phyloP scores from a whole-genome alignment of 92 coral and sea anemone species.

The Isaurus tuberculatus region DNA sequence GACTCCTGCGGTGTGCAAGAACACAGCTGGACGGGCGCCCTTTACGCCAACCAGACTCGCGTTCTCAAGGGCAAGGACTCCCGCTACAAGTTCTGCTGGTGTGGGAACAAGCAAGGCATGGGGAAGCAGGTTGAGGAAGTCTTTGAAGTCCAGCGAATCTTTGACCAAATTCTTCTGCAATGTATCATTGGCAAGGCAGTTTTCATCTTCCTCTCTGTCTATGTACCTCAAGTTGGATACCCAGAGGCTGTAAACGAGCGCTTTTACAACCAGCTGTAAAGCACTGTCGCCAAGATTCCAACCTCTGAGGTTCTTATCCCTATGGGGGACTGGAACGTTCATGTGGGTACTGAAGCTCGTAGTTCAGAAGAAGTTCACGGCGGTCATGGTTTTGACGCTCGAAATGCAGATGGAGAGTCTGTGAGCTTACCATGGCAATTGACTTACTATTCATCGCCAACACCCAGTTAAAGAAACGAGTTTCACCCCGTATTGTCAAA shows the following conservation, averaged over 20 bases:
- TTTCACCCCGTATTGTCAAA: too few species aligned
- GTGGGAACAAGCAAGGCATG: background rate
- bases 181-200: background rate
- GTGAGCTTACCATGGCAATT: background rate
- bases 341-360: background rate
- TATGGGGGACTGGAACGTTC: background rate
- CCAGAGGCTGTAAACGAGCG: background rate
- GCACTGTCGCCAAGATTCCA: background rate
- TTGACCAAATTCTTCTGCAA: background rate
- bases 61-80: background rate
- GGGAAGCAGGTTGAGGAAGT: too few species aligned
- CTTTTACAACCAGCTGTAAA: background rate
- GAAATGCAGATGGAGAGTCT: background rate
- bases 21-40: background rate
- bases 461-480: background rate
- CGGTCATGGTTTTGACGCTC: background rate
- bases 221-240: background rate
- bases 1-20: background rate
- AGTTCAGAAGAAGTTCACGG: background rate
- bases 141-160: background rate
- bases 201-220: background rate
- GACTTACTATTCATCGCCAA: background rate
- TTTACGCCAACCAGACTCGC: background rate
- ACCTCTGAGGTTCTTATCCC: background rate
- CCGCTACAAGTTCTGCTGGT: background rate